Conservation (phyloP, 1,140 invertebrate genomes). For the Fopius arisanus region DNA sequence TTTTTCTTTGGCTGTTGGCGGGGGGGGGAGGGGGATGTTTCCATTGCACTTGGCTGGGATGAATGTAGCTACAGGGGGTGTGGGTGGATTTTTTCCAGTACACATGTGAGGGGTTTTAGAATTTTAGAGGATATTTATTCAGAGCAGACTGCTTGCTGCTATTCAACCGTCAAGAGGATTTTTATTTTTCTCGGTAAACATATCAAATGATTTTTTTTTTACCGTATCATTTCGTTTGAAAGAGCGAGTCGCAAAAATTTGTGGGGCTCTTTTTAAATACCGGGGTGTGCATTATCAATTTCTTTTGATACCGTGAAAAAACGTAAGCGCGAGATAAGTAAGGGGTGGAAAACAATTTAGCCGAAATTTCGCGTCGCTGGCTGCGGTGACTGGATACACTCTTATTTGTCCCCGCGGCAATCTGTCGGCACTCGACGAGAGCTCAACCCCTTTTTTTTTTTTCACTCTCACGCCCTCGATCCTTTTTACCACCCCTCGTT, state of each 20-base stretch:
- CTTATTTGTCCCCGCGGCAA: slow-evolving; percentile 60
- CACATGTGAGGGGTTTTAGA: neutral
- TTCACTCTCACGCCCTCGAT: slow-evolving; percentile 34
- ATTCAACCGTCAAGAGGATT: neutral
- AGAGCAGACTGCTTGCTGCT: neutral
- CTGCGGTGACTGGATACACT: slow-evolving; percentile 43
- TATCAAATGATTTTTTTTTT: too few species aligned
- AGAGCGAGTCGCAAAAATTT: too few species aligned
- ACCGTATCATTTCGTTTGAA: too few species aligned
- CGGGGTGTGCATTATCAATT: neutral
- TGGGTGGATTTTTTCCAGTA: neutral
- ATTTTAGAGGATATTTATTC: slow-evolving; percentile 6
- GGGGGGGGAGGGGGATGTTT: neutral
- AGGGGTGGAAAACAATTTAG: slow-evolving; percentile 16
- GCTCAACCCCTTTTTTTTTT: slow-evolving; percentile 26
- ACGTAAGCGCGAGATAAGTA: neutral
- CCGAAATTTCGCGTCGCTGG: slow-evolving; percentile 10
- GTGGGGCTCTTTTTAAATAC: too few species aligned
- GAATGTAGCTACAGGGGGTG: neutral
- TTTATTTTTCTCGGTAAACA: neutral
- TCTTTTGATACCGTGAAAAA: neutral
- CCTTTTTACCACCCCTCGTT: slow-evolving; percentile 28
- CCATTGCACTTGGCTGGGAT: neutral
- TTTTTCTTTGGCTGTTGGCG: neutral
- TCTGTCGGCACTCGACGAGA: slow-evolving; percentile 53